Conservation (phyloP, 1,140 invertebrate species). For the Diorhabda carinulata region DNA sequence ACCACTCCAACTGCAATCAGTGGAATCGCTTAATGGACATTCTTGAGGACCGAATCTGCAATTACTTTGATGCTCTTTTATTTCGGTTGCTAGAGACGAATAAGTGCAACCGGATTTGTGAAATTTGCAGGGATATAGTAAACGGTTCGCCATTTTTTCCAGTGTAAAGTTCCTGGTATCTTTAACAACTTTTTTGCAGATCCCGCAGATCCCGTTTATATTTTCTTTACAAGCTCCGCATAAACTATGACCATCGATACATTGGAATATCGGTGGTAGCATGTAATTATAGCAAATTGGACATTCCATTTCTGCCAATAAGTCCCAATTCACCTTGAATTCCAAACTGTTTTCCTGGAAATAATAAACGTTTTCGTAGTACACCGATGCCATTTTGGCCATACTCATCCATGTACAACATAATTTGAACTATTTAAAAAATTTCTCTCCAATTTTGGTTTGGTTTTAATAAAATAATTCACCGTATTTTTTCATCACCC, state of each 20-base stretch:
- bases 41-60: conserved; percentile 23
- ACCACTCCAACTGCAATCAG: conserved; percentile 24
- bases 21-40: conserved; percentile 26
- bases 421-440: no score
- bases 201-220: conserved; percentile 21
- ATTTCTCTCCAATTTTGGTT: no score
- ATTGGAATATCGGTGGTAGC: conserved; percentile 36
- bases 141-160: conserved; percentile 25
- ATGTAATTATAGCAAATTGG: conserved; percentile 37
- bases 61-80: conserved; percentile 27
- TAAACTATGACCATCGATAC: conserved; percentile 37
- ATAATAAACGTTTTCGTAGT: no score
- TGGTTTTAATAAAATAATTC: no score
- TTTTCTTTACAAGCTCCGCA: conserved; percentile 29
- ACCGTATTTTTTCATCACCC: no score
- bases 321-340: conserved; percentile 6
- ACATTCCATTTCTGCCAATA: conserved; percentile 35
- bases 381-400: no score
- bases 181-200: conserved; percentile 24
- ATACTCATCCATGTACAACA: no score
- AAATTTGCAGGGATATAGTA: conserved; percentile 35
- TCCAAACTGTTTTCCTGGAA: no score
- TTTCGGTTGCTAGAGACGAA: conserved; percentile 12
- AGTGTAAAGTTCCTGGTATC: conserved; percentile 33
- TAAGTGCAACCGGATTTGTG: conserved; percentile 26